Evolutionary conservation across 2,797 vertebrate species (phyloP).

Genomic region (Sebastes hubbsi): DNA sequence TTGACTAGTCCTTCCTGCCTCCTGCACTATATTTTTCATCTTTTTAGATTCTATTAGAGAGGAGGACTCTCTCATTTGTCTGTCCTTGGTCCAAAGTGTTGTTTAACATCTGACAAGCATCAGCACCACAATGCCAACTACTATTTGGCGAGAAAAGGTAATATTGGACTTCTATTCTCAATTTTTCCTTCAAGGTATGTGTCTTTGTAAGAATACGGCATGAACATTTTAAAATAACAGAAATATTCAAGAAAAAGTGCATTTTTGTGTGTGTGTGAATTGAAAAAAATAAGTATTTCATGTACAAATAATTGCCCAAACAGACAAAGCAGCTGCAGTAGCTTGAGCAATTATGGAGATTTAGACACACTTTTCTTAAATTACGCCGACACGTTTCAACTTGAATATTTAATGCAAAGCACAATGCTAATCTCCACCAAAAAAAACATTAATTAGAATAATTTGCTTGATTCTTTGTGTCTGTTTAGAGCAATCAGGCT

Average conservation of each 20-base stretch:
- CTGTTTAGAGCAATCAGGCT: constrained; percentile 76
- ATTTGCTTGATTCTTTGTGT: constrained; percentile 76
- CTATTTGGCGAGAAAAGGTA: constrained; percentile 56
- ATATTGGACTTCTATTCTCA: constrained; percentile 50
- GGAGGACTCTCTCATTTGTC: constrained; percentile 84
- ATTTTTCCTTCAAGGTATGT: constrained; percentile 41
- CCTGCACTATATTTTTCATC: constrained; percentile 86
- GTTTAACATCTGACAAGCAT: constrained; percentile 85
- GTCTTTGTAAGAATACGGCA: constrained; percentile 1
- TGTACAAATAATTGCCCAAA: constrained; percentile 25
- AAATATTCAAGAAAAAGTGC: constrained; percentile 19
- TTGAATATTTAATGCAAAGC: constrained; percentile 67
- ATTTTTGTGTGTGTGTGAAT: neutral
- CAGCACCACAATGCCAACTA: constrained; percentile 67
- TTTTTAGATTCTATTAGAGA: constrained; percentile 84
- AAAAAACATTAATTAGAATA: constrained; percentile 73
- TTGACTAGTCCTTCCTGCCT: constrained; percentile 85
- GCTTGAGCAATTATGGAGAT: neutral
- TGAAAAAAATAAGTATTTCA: neutral
- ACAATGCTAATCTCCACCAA: constrained; percentile 58
- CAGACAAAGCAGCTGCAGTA: constrained; percentile 16
- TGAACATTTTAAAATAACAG: constrained; percentile 25
- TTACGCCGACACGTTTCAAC: constrained; percentile 51
- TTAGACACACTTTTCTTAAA: constrained; percentile 58
- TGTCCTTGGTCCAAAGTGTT: constrained; percentile 85